Evolutionary conservation across 2,888 invertebrate genomes (phyloP), one percentile per base, ranked within the genome.

Genomic region (Dilophus febrilis): DNA sequence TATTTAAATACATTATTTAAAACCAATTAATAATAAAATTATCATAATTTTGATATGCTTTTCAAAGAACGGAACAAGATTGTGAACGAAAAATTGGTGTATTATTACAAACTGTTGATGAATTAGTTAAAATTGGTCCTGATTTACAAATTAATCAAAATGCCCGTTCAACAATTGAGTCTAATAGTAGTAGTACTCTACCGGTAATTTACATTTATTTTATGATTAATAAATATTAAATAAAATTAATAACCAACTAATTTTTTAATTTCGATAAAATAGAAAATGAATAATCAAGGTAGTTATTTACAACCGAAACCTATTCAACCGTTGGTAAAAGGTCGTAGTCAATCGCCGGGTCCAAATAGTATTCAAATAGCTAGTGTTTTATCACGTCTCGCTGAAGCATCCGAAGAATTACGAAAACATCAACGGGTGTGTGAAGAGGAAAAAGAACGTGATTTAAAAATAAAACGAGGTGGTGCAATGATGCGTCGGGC

Each of bases 61-160:
- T 19, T 19, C 19, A 17, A n/a, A 40, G 60, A 37, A 50, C 59
- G 52, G 63, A 64, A 45, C 67, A 75, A 58, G 78, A 76, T 50
- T 83, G 84, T 46, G 77, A 83, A 44, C 68, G 74, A 44, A 79
- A 77, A 52, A 72, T 85, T 41, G 76, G 76, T 18, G 71, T 71
- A 39, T 61, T 86, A 29, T 58, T 86, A 42, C 79, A 84, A 54
- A 80, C 83, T 44, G 78, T 86, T 34, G 85, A 86, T 45, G 79
- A 81, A 50, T 63, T 86, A 32, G 77, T 82, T 56, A 77, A 78
- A 55, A 69, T 82, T 45, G 79, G 79, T 40, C 84, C 84, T 1
- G 82, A 83, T 42, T 53, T 81, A 38, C 68, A 67, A 42, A 61
- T 22, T 22, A 11, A 34, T 28, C 39, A 22, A 16, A 32, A 19